Evolutionary conservation across 2,888 invertebrate genomes (phyloP).

Genomic region (Drosophila falleni): DNA sequence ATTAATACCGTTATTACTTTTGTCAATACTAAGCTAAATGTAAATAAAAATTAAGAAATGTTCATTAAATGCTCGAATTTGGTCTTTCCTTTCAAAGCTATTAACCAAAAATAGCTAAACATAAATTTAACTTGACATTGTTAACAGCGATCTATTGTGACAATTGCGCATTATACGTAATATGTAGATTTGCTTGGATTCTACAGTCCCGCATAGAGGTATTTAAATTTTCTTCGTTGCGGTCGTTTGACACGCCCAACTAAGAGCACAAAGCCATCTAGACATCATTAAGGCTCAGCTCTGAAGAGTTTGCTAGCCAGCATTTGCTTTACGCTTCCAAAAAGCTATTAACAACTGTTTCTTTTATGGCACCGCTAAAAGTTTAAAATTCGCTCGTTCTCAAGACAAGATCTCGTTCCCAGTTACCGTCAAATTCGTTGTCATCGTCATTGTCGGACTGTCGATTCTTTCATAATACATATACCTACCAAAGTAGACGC

Average conservation of each 20-base stretch:
- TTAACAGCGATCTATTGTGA: conserved; percentile 32
- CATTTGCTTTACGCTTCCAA: conserved; percentile 23
- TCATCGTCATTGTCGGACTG: conserved; percentile 22
- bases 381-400: conserved; percentile 36
- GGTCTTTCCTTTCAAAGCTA: neutral
- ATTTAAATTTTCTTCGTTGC: conserved; percentile 34
- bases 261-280: conserved; percentile 34
- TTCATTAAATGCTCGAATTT: neutral
- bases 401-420: conserved; percentile 39
- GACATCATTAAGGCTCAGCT: conserved; percentile 42
- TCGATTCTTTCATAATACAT: conserved; percentile 61
- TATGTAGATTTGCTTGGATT: conserved; percentile 29
- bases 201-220: conserved; percentile 21
- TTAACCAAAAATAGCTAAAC: conserved; percentile 5
- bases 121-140: conserved; percentile 16
- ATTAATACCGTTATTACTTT: neutral
- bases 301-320: conserved; percentile 15
- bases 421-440: conserved; percentile 27
- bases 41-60: neutral
- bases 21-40: neutral
- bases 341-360: conserved; percentile 72
- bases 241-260: conserved; percentile 51
- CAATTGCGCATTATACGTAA: conserved; percentile 32
- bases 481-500: conserved; percentile 2
- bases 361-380: conserved; percentile 72